Evolutionary conservation across 2,888 invertebrate genomes (phyloP).

Genomic region (Aelia acuminata): DNA sequence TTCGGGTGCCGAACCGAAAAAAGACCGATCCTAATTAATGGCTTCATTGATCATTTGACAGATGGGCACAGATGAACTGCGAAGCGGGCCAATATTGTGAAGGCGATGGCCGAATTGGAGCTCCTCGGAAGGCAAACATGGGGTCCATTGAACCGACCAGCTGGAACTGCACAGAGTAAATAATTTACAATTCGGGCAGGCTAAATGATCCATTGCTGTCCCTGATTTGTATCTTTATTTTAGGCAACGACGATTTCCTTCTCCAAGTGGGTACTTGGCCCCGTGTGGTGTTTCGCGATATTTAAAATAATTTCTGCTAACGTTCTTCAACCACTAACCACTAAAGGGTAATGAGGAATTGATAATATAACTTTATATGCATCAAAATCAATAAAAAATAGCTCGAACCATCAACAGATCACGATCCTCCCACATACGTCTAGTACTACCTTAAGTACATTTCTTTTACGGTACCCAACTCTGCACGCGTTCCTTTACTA

Average conservation of each 20-base stretch:
- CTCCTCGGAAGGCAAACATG: neutral
- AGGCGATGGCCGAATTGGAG: neutral
- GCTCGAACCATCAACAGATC: too few species aligned
- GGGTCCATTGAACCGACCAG: conserved; percentile 15
- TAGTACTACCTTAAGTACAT: too few species aligned
- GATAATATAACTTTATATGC: too few species aligned
- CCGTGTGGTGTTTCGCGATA: too few species aligned
- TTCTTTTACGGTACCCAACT: too few species aligned
- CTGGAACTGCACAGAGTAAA: neutral
- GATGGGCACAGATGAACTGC: conserved; percentile 1
- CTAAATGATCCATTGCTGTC: neutral
- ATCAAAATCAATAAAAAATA: too few species aligned
- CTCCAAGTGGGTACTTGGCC: too few species aligned
- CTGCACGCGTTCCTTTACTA: too few species aligned
- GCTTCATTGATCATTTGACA: neutral
- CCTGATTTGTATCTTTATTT: conserved; percentile 18
- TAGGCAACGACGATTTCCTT: neutral
- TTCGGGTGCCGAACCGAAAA: neutral
- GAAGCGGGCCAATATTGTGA: neutral
- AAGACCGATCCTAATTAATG: neutral
- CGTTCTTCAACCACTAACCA: too few species aligned
- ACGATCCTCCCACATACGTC: too few species aligned
- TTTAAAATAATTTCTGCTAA: too few species aligned
- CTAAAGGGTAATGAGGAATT: too few species aligned
- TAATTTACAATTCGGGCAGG: neutral